Base-by-base conservation (phyloP, 2,113 vertebrate species). In the Epinephelus fuscoguttatus region DNA sequence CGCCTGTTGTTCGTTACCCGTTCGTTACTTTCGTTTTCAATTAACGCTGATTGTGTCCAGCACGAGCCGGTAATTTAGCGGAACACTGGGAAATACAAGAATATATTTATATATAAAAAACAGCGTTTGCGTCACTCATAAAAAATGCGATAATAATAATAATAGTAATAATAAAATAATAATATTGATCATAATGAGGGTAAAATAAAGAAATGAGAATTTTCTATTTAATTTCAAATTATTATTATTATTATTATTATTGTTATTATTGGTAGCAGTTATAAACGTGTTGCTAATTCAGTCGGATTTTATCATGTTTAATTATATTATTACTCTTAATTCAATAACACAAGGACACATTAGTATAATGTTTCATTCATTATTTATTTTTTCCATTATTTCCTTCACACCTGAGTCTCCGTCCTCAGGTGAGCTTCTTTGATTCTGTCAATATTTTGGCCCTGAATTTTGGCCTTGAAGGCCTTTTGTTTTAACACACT, bases 1-100 rank as follows among this genome's bases (percentile, higher is more conserved):
- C 42, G 71, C 14, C 80, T 88, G 86, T 23, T 70, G 78, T 83
- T 89, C 70, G 84, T 92, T 81, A 45, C 6, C 50, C 14, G 23
- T 90, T 83, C 19, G 78, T 89, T 87, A 83, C 89, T 85, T 92
- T 94, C 91, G 45, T 77, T 81, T 92, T 60, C 82, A 93, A 90
- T 93, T 92, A 88, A 21, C 75, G 6, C 1, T 86, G 90, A 94
- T 75, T 75, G 6, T 37, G 70, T 57, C 30, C 91, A 92, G 45
- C 53, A 42, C 53, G 53, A 57, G 40, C 49, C 10, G 13, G 15
- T 49, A 13, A 62, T 76, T 76, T 56, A 40, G 62, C 55, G 84
- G 33, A 33, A 81, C 81, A 79, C 11, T 11, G 37, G 45, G 17
- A 61, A n/a, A 45, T 23, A 6, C 2, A 68, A n/a, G 47, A 68